These are phyloP conservation scores for Smittia sp. DNA, from an alignment of 2,888 invertebrate genomes.

Conservation along the genomic window DNA sequence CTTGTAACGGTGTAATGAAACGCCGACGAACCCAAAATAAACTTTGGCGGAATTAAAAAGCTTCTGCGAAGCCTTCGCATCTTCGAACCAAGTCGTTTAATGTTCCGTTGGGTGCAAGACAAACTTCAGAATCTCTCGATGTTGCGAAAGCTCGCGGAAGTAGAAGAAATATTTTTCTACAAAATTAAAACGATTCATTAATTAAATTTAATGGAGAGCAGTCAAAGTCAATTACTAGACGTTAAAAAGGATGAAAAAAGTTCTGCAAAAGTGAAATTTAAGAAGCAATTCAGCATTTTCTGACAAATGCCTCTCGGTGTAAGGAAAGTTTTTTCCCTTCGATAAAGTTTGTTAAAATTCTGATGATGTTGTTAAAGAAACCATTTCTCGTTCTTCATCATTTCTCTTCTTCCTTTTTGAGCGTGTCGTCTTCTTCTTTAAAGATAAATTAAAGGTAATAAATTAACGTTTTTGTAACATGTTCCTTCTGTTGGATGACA, in stretches of 20 bases:
- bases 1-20: too few species aligned
- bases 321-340: not conserved
- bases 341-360: constrained; percentile 5
- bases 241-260: constrained; percentile 24
- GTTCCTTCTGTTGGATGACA: not conserved
- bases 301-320: constrained; percentile 2
- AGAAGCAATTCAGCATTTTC: constrained; percentile 19
- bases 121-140: constrained; percentile 12
- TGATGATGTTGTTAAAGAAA: not conserved
- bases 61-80: not conserved
- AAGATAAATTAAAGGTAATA: constrained; percentile 26
- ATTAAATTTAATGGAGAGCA: not conserved
- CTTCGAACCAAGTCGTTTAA: not conserved
- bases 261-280: constrained; percentile 9
- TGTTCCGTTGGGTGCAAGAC: not conserved
- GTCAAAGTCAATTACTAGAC: constrained; percentile 40
- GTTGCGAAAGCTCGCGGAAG: not conserved
- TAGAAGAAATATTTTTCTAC: constrained; percentile 10
- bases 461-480: constrained; percentile 9
- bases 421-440: not conserved
- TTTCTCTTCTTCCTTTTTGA: constrained; percentile 18
- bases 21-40: too few species aligned
- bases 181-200: constrained; percentile 2
- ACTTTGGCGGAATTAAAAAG: too few species aligned
- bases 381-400: not conserved